Percentiles rank a stretch among this genome's conserved stretches.
Conservation (phyloP, 1,140 invertebrate genomes). For the Drosophila eugracilis region DNA sequence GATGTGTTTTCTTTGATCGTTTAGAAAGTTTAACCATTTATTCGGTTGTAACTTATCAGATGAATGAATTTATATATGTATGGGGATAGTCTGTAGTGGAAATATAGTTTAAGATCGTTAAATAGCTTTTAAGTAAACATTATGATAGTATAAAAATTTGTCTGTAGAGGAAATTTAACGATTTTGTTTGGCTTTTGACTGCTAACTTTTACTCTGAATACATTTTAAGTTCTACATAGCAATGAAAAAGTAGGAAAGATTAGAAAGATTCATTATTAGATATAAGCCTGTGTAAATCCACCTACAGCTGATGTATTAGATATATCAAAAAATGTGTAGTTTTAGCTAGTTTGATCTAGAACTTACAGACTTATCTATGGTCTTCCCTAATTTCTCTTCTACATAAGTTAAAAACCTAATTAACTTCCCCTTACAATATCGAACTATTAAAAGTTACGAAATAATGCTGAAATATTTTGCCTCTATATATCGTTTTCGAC, state of each 20-base stretch:
- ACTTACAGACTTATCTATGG: too few species aligned
- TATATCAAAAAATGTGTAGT: too few species aligned
- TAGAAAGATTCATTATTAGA: too few species aligned
- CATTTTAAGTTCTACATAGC: too few species aligned
- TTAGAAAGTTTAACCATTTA: not conserved
- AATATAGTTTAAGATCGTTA: not conserved
- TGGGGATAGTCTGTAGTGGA: not conserved
- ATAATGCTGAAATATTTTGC: not conserved
- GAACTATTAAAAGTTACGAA: not conserved
- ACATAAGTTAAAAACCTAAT: too few species aligned
- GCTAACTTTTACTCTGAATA: too few species aligned
- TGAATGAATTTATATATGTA: not conserved
- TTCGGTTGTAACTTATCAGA: not conserved
- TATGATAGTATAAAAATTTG: too few species aligned
- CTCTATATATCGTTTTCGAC: not conserved
- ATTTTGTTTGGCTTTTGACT: not conserved
- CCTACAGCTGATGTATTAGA: not conserved
- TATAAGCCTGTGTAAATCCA: not conserved
- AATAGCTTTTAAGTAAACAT: not conserved
- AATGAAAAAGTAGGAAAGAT: too few species aligned
- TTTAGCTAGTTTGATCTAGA: too few species aligned
- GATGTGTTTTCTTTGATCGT: not conserved
- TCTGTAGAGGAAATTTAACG: too few species aligned
- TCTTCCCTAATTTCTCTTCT: too few species aligned
- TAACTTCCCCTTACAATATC: too few species aligned